Percentiles rank a stretch among this genome's conserved stretches.
Conservation (phyloP, 2,113 vertebrate species). For the Muntiacus reevesi region DNA sequence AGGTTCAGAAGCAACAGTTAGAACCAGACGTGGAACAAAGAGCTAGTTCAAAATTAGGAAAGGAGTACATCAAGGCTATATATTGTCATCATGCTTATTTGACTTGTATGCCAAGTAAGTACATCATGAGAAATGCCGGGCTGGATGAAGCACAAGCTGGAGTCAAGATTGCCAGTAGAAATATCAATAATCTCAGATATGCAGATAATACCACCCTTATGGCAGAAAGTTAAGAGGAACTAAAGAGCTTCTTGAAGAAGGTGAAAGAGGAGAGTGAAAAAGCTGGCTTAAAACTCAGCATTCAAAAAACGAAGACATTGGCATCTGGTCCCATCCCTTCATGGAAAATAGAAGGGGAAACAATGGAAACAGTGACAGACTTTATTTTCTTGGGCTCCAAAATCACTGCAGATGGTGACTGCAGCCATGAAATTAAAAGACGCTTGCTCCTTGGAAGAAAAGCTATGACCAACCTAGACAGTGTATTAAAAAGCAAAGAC, state of each 20-base stretch:
- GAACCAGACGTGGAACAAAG: neutral
- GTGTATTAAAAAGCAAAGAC: neutral
- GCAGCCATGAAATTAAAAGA: neutral
- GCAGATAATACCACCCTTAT: neutral
- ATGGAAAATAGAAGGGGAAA: neutral
- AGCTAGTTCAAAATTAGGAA: neutral
- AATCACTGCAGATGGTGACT: neutral
- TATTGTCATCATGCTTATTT: neutral
- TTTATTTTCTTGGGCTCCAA: neutral
- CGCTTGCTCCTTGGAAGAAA: neutral
- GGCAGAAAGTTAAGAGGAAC: neutral
- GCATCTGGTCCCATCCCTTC: neutral
- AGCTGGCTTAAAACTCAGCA: neutral
- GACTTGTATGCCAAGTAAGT: neutral
- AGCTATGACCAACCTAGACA: neutral
- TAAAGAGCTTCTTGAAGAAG: neutral
- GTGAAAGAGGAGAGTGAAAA: neutral
- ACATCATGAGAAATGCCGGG: neutral
- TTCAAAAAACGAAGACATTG: neutral
- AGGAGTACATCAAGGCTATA: neutral
- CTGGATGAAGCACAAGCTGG: neutral
- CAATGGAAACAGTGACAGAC: neutral
- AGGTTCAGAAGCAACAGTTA: neutral
- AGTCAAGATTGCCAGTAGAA: neutral
- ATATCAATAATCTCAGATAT: neutral